phyloP scores from a whole-genome alignment of 2,113 vertebrate genomes.

The Sinocyclocheilus maitianheensis region DNA sequence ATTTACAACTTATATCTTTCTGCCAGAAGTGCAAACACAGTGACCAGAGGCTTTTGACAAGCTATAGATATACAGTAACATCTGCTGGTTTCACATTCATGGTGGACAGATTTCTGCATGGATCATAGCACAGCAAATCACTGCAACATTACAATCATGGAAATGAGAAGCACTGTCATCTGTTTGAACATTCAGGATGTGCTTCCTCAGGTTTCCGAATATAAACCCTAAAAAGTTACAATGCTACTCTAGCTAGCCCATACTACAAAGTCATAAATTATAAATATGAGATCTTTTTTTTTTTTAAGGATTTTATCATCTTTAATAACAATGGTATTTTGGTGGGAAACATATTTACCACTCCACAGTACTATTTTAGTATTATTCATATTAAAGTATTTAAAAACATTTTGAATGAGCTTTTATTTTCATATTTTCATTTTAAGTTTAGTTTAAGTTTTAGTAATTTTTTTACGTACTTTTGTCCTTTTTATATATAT shows the following conservation, averaged over 20 bases:
- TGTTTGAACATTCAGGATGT: background rate
- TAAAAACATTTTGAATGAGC: no score
- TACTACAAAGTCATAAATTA: no score
- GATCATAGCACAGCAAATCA: background rate
- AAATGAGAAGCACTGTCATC: background rate
- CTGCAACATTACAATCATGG: background rate
- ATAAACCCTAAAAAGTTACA: background rate
- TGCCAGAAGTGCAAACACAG: background rate
- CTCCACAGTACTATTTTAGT: background rate
- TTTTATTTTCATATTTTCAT: no score
- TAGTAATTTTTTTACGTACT: no score
- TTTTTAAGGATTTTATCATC: background rate
- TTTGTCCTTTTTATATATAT: no score
- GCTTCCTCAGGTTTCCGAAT: background rate
- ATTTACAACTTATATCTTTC: slow-evolving; percentile 30
- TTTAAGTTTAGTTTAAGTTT: no score
- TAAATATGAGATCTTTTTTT: no score
- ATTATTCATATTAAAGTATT: background rate
- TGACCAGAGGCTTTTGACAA: slow-evolving; percentile 13
- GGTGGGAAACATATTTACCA: background rate
- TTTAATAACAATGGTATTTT: background rate
- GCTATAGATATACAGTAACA: background rate
- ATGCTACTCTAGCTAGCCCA: no score
- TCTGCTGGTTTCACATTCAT: background rate
- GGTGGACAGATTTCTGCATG: background rate